Evolutionary conservation across 2,888 invertebrate genomes (phyloP).

Genomic region (Vannuccia rotundouncinata): DNA sequence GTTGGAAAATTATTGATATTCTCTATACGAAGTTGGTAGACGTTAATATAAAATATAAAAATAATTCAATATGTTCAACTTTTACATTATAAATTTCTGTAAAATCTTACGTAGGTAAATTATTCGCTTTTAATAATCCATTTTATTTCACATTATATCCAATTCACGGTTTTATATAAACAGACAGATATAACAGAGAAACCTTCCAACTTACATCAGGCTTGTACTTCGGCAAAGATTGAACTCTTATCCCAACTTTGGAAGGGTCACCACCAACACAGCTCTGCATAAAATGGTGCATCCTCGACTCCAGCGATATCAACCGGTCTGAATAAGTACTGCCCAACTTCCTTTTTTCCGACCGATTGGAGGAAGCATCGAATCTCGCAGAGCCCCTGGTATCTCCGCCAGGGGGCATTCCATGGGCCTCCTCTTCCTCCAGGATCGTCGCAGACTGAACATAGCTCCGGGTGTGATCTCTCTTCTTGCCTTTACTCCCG

Average conservation of each 20-base stretch:
- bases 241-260: background rate
- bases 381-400: background rate
- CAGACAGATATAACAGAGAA: too few relatives aligned
- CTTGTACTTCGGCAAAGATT: background rate
- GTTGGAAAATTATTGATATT: too few relatives aligned
- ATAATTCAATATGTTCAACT: too few relatives aligned
- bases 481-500: background rate
- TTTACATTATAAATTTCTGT: too few relatives aligned
- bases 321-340: background rate
- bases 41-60: too few relatives aligned
- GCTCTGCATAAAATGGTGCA: background rate
- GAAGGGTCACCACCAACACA: background rate
- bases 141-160: too few relatives aligned
- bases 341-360: background rate
- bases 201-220: background rate
- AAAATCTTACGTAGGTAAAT: too few relatives aligned
- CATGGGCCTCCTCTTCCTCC: background rate
- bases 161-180: too few relatives aligned
- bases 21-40: too few relatives aligned
- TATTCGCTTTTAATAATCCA: too few relatives aligned
- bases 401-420: too few relatives aligned
- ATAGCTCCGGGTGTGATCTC: background rate
- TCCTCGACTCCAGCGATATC: background rate
- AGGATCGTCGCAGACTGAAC: background rate
- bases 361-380: background rate